A percentile compares a stretch with the other conserved stretches of the same genome.
Evolutionary conservation across 2,888 invertebrate genomes (phyloP).

Genomic region (Molanna angustata): DNA sequence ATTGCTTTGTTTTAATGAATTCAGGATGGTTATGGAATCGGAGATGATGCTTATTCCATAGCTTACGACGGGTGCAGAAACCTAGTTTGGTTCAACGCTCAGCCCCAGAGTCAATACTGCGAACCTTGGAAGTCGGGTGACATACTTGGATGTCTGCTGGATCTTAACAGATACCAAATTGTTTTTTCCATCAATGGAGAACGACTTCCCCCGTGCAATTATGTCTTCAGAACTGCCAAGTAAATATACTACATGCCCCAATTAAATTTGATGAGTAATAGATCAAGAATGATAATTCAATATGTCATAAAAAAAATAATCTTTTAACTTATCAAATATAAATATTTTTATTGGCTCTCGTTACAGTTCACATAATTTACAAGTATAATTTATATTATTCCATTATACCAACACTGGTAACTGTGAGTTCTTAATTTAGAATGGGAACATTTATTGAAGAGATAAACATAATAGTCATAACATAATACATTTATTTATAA

Average conservation of each 20-base stretch:
- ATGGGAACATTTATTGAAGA: no score
- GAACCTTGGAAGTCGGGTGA: constrained; percentile 82
- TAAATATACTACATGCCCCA: constrained; percentile 40
- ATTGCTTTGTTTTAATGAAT: constrained; percentile 28
- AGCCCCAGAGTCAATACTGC: constrained; percentile 57
- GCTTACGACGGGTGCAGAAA: constrained; percentile 92
- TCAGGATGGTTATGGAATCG: constrained; percentile 93
- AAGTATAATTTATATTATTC: no score
- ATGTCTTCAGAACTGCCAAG: constrained; percentile 76
- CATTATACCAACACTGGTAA: no score
- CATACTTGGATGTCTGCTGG: constrained; percentile 79
- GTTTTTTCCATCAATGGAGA: constrained; percentile 82
- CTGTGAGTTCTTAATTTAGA: no score
- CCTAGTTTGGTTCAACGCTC: constrained; percentile 86
- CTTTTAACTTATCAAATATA: no score
- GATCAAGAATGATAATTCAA: background rate
- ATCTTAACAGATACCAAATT: constrained; percentile 68
- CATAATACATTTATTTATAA: no score
- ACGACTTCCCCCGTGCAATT: constrained; percentile 63
- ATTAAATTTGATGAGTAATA: background rate
- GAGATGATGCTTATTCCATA: constrained; percentile 85
- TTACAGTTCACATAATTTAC: no score
- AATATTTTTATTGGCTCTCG: no score
- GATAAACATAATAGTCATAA: no score
- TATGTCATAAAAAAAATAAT: no score